A percentile compares a stretch with the other conserved stretches of the same genome.
phyloP scores from a whole-genome alignment of 2,797 vertebrate species.

The Atherinosoma microstoma region DNA sequence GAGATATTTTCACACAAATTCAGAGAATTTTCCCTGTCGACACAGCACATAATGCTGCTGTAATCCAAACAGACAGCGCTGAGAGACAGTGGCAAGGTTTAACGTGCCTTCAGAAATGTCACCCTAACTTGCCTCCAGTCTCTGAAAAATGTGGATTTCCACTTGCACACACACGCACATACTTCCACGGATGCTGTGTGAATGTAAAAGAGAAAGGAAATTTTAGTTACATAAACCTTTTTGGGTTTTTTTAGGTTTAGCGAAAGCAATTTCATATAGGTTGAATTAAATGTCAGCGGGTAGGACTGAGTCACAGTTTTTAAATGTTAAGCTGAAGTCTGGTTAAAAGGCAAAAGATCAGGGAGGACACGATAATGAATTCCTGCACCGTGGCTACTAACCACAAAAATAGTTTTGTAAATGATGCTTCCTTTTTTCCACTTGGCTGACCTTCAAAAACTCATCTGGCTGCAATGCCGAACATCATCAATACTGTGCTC shows the following conservation, averaged over 20 bases:
- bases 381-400: constrained; percentile 7
- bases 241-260: constrained; percentile 5
- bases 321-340: constrained; percentile 12
- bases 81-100: constrained; percentile 65
- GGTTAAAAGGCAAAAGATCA: constrained; percentile 29
- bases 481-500: background rate
- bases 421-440: constrained; percentile 3
- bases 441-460: constrained; percentile 39
- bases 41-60: constrained; percentile 13
- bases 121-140: constrained; percentile 38
- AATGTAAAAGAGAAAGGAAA: constrained; percentile 16
- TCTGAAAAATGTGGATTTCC: constrained; percentile 13
- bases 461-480: background rate
- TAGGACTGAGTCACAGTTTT: background rate
- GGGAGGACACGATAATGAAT: constrained; percentile 6
- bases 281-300: constrained; percentile 46
- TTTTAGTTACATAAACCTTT: constrained; percentile 38
- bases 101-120: constrained; percentile 74
- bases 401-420: constrained; percentile 1
- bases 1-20: constrained; percentile 48
- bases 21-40: constrained; percentile 32
- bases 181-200: background rate
- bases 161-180: background rate
- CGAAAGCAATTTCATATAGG: constrained; percentile 12
- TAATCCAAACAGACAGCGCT: constrained; percentile 70